phyloP scores from a whole-genome alignment of 2,888 invertebrate species.

The Lycaena phlaeas region DNA sequence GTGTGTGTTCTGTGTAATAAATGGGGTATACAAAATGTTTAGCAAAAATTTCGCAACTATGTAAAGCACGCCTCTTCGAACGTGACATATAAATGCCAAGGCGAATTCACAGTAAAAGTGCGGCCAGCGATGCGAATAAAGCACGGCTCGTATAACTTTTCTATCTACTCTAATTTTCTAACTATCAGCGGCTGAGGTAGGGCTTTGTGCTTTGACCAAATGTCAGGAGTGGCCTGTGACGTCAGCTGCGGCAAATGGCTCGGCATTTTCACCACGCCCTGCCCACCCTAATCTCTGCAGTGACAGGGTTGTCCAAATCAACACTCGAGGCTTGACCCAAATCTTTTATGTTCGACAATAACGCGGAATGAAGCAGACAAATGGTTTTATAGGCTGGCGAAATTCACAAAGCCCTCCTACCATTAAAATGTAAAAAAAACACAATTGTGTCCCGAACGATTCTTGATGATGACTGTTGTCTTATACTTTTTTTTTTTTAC shows the following conservation, averaged over 20 bases:
- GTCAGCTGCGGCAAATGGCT: constrained; percentile 57
- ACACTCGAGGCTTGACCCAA: constrained; percentile 38
- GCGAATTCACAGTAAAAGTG: constrained; percentile 34
- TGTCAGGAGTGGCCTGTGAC: constrained; percentile 68
- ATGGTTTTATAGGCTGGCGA: not conserved
- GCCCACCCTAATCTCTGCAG: constrained; percentile 62
- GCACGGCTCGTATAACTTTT: constrained; percentile 49
- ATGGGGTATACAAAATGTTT: too few species aligned
- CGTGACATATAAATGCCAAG: constrained; percentile 48
- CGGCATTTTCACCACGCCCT: constrained; percentile 66
- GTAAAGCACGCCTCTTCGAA: constrained; percentile 1
- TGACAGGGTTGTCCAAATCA: constrained; percentile 47
- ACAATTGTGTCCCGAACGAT: too few species aligned
- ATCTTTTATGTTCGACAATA: constrained; percentile 30
- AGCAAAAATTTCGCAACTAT: not conserved
- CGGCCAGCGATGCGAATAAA: constrained; percentile 43
- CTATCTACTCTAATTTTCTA: too few species aligned
- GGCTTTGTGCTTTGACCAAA: constrained; percentile 60
- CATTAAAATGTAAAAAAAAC: too few species aligned
- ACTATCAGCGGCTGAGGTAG: constrained; percentile 62
- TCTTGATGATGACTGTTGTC: too few species aligned
- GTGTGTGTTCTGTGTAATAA: too few species aligned
- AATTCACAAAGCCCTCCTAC: not conserved
- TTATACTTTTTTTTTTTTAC: too few species aligned
- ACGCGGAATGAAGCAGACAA: constrained; percentile 10